A percentile compares a stretch with the other conserved stretches of the same genome.
Conservation (phyloP, 2,113 vertebrate species). For the Etheostoma cragini region DNA sequence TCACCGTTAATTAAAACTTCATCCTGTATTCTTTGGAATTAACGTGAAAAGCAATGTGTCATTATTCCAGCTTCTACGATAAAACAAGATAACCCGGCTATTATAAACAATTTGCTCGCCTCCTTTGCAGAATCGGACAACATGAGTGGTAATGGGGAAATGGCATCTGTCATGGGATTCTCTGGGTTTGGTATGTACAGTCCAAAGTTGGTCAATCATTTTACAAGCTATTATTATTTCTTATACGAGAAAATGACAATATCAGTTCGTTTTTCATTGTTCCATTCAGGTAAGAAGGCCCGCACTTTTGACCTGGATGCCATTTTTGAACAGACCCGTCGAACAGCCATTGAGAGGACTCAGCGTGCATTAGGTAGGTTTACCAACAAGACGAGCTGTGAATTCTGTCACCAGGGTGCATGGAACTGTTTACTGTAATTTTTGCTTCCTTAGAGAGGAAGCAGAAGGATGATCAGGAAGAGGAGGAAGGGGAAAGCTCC, state of each 20-base stretch:
- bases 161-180: constrained; percentile 85
- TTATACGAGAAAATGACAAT: background rate
- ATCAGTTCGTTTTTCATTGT: background rate
- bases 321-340: constrained; percentile 96
- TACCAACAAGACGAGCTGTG: background rate
- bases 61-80: background rate
- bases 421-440: background rate
- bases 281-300: constrained; percentile 91
- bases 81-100: background rate
- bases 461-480: constrained; percentile 48
- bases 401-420: background rate
- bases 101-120: background rate
- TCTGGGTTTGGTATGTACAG: constrained; percentile 83
- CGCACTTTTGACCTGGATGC: constrained; percentile 96
- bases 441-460: constrained; percentile 69
- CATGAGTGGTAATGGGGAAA: constrained; percentile 69
- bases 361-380: constrained; percentile 88
- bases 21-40: background rate
- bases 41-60: background rate
- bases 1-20: background rate
- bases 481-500: constrained; percentile 69
- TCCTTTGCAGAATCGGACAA: constrained; percentile 38
- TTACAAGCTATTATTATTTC: background rate
- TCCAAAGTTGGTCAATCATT: background rate
- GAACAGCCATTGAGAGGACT: constrained; percentile 96